phyloP scores from a whole-genome alignment of 2,888 invertebrate genomes.

The Mythimna loreyi region DNA sequence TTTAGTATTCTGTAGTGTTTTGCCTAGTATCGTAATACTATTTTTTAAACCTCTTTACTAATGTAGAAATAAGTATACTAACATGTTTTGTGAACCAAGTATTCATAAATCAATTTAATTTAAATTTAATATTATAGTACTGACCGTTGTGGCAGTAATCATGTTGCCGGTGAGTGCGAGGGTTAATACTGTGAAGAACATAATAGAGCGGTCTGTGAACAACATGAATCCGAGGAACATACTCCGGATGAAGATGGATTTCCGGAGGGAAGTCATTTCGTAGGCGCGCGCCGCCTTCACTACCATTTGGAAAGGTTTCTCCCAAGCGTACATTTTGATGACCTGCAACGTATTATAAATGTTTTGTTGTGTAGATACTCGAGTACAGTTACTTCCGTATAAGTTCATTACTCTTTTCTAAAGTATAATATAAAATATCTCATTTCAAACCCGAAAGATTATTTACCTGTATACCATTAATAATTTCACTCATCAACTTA shows the following conservation, averaged over 20 bases:
- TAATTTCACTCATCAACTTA: constrained; percentile 96
- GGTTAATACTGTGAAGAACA: constrained; percentile 91
- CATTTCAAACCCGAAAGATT: neutral
- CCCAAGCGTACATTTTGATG: constrained; percentile 99
- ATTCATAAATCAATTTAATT: too few relatives aligned
- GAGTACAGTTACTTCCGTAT: neutral
- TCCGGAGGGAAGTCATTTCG: constrained; percentile 90
- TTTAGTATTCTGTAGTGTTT: too few relatives aligned
- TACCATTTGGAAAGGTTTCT: constrained; percentile 94
- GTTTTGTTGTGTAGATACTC: neutral
- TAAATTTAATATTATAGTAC: constrained; percentile 17
- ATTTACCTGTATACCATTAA: constrained; percentile 95
- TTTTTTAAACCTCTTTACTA: too few relatives aligned
- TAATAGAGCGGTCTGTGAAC: constrained; percentile 93
- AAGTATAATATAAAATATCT: neutral
- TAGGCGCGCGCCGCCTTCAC: constrained; percentile 91
- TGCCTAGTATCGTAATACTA: too few relatives aligned
- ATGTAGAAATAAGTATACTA: too few relatives aligned
- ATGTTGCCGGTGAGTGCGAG: constrained; percentile 79
- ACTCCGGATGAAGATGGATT: constrained; percentile 92
- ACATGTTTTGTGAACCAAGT: too few relatives aligned
- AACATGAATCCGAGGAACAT: constrained; percentile 93
- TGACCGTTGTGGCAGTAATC: constrained; percentile 83
- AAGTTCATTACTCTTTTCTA: neutral
- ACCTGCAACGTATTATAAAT: constrained; percentile 86